Percentiles rank a stretch among this genome's conserved stretches.
These are phyloP conservation scores for Sebastes flavidus DNA, from an alignment of 2,797 vertebrate genomes.

Conservation along the genomic window DNA sequence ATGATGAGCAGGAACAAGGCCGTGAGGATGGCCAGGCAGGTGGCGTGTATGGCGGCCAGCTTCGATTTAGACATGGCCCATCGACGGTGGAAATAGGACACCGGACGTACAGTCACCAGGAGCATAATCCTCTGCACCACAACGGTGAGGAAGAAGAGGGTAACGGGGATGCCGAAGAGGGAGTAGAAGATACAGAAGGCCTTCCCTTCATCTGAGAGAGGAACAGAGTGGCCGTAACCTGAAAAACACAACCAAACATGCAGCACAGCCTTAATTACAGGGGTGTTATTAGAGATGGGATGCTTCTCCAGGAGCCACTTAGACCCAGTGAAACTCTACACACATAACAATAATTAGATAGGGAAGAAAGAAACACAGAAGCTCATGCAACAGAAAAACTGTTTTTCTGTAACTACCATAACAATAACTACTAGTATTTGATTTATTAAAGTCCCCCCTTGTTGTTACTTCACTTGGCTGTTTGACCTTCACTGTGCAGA, in stretches of 20 bases:
- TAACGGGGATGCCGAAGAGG: slow-evolving; percentile 92
- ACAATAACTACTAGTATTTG: too few species aligned
- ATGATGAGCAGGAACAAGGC: slow-evolving; percentile 88
- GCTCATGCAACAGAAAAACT: not conserved
- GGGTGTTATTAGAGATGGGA: not conserved
- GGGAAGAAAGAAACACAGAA: not conserved
- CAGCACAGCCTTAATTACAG: slow-evolving; percentile 17
- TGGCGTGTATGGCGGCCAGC: slow-evolving; percentile 85
- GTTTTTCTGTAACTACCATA: too few species aligned
- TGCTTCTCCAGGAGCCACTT: slow-evolving; percentile 3
- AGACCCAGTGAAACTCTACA: not conserved
- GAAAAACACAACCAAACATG: slow-evolving; percentile 36
- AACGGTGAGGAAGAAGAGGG: slow-evolving; percentile 92
- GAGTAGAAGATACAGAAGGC: slow-evolving; percentile 95
- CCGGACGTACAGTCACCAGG: slow-evolving; percentile 84
- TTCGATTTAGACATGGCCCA: slow-evolving; percentile 89
- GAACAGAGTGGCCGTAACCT: slow-evolving; percentile 97
- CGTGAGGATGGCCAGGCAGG: slow-evolving; percentile 79
- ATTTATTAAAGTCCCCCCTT: not conserved
- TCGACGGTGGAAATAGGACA: slow-evolving; percentile 88
- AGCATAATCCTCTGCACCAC: slow-evolving; percentile 90
- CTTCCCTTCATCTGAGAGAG: slow-evolving; percentile 95
- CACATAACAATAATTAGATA: slow-evolving; percentile 18
- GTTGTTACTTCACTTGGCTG: not conserved
- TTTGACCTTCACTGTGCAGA: not conserved